Evolutionary conservation across 23 tunicate genomes (phyloP).

Genomic region (Diplosoma virens): DNA sequence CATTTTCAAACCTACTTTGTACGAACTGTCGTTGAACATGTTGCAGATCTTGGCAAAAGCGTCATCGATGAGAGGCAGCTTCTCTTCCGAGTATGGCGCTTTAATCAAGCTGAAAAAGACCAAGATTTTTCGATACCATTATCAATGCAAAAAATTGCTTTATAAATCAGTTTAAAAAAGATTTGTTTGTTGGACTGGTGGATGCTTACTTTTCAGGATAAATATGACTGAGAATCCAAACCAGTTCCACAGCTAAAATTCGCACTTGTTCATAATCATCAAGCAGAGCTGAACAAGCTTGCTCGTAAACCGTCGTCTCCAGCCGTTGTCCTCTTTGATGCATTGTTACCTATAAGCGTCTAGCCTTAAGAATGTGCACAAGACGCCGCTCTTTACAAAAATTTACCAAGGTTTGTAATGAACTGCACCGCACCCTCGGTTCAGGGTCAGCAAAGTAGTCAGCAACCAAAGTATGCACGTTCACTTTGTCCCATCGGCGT

Average conservation of each 20-base stretch:
- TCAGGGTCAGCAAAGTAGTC: conserved; percentile 79
- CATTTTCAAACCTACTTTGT: conserved; percentile 65
- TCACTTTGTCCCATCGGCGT: conserved; percentile 35
- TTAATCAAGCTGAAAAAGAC: conserved; percentile 31
- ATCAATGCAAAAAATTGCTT: too few species aligned
- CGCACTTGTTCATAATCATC: conserved; percentile 82
- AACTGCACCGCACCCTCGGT: conserved; percentile 81
- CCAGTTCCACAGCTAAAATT: conserved; percentile 57
- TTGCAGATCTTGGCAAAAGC: conserved; percentile 91
- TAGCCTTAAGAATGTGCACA: too few species aligned
- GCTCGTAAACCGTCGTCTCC: conserved; percentile 67
- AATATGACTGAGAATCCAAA: conserved; percentile 80
- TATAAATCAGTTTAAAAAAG: too few species aligned
- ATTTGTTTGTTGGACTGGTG: too few species aligned
- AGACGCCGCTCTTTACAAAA: too few species aligned
- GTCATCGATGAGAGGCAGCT: conserved; percentile 82
- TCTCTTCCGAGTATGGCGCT: conserved; percentile 69
- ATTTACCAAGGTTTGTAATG: conserved; percentile 67
- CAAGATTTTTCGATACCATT: background rate
- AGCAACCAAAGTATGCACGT: conserved; percentile 62
- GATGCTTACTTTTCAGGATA: conserved; percentile 78
- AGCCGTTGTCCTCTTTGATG: conserved; percentile 72
- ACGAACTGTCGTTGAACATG: conserved; percentile 88
- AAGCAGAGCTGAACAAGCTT: conserved; percentile 64
- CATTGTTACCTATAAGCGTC: conserved; percentile 50